Evolutionary conservation across 2,113 vertebrate species (phyloP).

Genomic region (Ceuthmochares aereus): DNA sequence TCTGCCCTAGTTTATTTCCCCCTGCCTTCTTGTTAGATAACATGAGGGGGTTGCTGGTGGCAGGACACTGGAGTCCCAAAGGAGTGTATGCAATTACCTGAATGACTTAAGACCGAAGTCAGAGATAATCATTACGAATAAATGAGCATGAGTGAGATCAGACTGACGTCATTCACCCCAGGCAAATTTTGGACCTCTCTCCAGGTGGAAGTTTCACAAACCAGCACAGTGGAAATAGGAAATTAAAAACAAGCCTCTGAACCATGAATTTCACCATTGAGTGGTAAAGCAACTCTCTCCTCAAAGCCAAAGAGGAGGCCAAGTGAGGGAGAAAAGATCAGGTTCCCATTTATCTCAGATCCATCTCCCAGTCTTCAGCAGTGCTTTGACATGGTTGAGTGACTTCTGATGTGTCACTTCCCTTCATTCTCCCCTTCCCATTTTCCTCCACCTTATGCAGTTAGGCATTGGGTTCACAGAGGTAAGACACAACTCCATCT

Average conservation of each 20-base stretch:
- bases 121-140: conserved; percentile 34
- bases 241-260: conserved; percentile 55
- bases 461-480: not conserved
- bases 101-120: conserved; percentile 17
- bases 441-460: not conserved
- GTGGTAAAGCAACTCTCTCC: not conserved
- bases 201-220: conserved; percentile 1
- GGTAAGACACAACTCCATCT: not conserved
- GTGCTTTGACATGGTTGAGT: conserved; percentile 18
- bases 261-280: conserved; percentile 34
- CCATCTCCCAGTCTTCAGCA: conserved; percentile 9
- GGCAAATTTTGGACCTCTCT: conserved; percentile 34
- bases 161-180: conserved; percentile 50
- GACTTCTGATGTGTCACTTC: conserved; percentile 21
- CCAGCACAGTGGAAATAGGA: conserved; percentile 26
- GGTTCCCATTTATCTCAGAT: conserved; percentile 47
- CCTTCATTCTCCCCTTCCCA: not conserved
- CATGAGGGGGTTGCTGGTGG: not conserved
- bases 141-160: conserved; percentile 53
- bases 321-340: conserved; percentile 4
- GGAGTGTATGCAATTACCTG: not conserved
- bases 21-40: not conserved
- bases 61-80: not conserved
- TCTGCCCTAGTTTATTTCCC: not conserved
- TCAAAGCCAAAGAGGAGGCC: conserved; percentile 20